Base-by-base conservation (phyloP, 2,888 invertebrate genomes). In the Torymus texanus region DNA sequence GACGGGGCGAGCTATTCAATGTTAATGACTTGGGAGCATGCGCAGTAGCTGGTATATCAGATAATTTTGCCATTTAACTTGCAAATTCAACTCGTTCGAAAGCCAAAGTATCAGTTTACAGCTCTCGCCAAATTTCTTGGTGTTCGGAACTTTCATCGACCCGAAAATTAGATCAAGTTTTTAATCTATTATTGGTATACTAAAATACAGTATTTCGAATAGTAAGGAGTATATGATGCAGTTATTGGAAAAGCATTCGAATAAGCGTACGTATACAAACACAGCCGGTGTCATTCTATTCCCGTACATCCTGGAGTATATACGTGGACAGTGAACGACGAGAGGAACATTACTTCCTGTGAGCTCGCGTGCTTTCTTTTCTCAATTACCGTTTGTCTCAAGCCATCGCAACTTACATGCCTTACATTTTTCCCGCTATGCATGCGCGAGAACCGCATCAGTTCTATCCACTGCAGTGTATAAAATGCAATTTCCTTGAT, bases 61-160 rank as follows among this genome's bases (percentile, higher is more conserved):
- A 55, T 75, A 68, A 68, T 68, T 67, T 21, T 41, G 41, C 12
- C 41, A 75, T 68, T 75, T 75, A 13, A 75, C 62, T 75, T 75
- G 75, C 68, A 62, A 75, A 68, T 75, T 53, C 29, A 2, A 50
- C 41, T 16, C 18, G 21, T 62, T 55, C 50, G 2, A 50, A 63
- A 51, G 55, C 50, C 18, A 41, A 74, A 74, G 65, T n/a, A 58
- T 65, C 8, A 8, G 8, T 41, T 41, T 41, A 41, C 65, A 74
- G 16, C 24, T 61, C 5, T 29, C 55, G 56, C n/a, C 24, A 62
- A 75, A 66, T 59, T 41, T 13, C 21, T n/a, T 56, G 59, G n/a
- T 55, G 62, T 53, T 56, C 63, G 56, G 56, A 55, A 41, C 41
- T 41, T 41, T 41, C 41, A 8, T 8, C 41, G 41, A 41, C 1